Evolutionary conservation across 2,888 invertebrate species (phyloP).

Genomic region (Drosophila testacea): DNA sequence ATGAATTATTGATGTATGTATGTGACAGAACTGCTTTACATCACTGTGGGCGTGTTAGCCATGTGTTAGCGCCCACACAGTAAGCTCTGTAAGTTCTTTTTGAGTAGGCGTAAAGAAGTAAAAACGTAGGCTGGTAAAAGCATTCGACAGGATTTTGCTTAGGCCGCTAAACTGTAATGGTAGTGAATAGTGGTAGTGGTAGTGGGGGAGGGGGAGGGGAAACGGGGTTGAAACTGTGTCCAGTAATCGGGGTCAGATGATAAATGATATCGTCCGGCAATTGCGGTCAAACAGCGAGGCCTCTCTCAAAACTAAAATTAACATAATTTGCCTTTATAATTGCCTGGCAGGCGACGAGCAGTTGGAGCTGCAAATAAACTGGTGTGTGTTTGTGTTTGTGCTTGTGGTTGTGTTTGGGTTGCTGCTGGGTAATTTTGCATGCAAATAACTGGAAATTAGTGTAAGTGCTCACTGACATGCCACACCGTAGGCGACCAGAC

Average conservation of each 20-base stretch:
- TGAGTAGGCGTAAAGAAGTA: constrained; percentile 2
- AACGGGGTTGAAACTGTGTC: constrained; percentile 15
- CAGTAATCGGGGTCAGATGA: constrained; percentile 61
- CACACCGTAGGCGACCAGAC: constrained; percentile 41
- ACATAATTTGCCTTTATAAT: constrained; percentile 71
- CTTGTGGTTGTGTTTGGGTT: constrained; percentile 34
- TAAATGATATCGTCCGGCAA: constrained; percentile 58
- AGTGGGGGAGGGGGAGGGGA: too few relatives aligned
- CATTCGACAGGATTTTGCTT: constrained; percentile 8
- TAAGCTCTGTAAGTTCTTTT: neutral
- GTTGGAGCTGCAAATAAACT: constrained; percentile 13
- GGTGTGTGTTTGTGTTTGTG: constrained; percentile 16
- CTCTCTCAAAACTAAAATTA: constrained; percentile 53
- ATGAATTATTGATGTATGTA: constrained; percentile 64
- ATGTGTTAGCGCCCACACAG: constrained; percentile 22
- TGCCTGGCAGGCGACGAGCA: constrained; percentile 46
- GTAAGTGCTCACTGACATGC: constrained; percentile 78
- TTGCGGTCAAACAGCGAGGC: constrained; percentile 50
- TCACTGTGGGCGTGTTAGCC: constrained; percentile 22
- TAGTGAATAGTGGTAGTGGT: too few relatives aligned
- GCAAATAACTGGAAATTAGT: constrained; percentile 78
- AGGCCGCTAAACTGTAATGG: neutral
- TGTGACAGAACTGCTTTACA: constrained; percentile 3
- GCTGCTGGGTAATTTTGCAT: constrained; percentile 71
- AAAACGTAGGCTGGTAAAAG: constrained; percentile 9